Evolutionary conservation across 53 echinoderm and acorn worm genomes (phyloP).

Genomic region (Apostichopus leukothele): DNA sequence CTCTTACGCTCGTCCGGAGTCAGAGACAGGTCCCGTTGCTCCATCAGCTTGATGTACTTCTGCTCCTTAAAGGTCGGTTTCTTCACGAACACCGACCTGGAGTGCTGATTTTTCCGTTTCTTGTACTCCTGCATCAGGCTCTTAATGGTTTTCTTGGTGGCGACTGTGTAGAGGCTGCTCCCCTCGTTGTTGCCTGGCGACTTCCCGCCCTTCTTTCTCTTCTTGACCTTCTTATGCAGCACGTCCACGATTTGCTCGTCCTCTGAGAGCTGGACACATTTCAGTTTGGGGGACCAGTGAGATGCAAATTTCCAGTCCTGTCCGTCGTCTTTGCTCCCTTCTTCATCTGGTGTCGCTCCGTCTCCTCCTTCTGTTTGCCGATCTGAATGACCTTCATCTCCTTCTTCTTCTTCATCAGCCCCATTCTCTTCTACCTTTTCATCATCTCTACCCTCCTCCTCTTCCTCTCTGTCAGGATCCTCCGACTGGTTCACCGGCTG

Average conservation of each 20-base stretch:
- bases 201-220: slow-evolving; percentile 36
- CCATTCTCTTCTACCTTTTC: slow-evolving; percentile 33
- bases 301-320: slow-evolving; percentile 84
- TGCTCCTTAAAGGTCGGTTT: slow-evolving; percentile 96
- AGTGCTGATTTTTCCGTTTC: slow-evolving; percentile 82
- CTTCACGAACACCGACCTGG: slow-evolving; percentile 92
- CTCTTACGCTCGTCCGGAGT: slow-evolving; percentile 78
- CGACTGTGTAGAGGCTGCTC: slow-evolving; percentile 80
- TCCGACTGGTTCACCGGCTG: slow-evolving; percentile 51
- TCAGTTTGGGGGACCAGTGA: slow-evolving; percentile 98
- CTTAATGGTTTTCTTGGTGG: slow-evolving; percentile 97
- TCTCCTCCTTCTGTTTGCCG: background rate
- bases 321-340: slow-evolving; percentile 43
- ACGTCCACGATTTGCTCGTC: slow-evolving; percentile 77
- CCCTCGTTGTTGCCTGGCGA: slow-evolving; percentile 33
- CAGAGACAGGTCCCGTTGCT: slow-evolving; percentile 48
- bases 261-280: slow-evolving; percentile 51
- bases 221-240: slow-evolving; percentile 55
- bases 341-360: slow-evolving; percentile 39
- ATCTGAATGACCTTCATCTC: background rate
- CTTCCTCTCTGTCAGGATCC: background rate
- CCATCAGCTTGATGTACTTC: slow-evolving; percentile 72
- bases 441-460: slow-evolving; percentile 24
- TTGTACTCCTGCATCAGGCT: slow-evolving; percentile 99
- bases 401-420: background rate